Evolutionary conservation across 2,888 invertebrate genomes (phyloP).

Genomic region (Eudiplozoon nipponicum): DNA sequence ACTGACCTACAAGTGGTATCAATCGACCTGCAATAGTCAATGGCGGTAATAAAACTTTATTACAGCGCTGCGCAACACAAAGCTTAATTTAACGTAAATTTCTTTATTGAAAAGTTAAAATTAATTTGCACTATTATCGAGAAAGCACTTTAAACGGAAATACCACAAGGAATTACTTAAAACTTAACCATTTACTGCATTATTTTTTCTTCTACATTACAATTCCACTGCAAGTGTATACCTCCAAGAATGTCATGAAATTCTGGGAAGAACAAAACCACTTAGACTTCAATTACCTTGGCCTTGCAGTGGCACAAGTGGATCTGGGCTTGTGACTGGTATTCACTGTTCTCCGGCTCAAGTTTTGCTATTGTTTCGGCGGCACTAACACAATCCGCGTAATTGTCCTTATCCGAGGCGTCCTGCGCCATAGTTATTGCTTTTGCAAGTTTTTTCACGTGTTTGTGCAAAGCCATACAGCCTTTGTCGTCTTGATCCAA

Average conservation of each 20-base stretch:
- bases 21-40: too few species aligned
- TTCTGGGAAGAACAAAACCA: neutral
- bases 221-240: too few species aligned
- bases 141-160: too few species aligned
- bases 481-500: conserved; percentile 81
- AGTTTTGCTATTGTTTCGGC: conserved; percentile 35
- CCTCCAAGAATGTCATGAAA: neutral
- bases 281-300: conserved; percentile 22
- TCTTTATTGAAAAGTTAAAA: too few species aligned
- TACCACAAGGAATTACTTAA: too few species aligned
- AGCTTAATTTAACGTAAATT: too few species aligned
- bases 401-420: conserved; percentile 21
- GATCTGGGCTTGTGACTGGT: conserved; percentile 34
- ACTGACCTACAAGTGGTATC: too few species aligned
- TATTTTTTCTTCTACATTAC: too few species aligned
- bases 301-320: conserved; percentile 44
- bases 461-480: conserved; percentile 78
- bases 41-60: too few species aligned
- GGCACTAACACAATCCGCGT: conserved; percentile 27
- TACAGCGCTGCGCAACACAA: too few species aligned
- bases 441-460: conserved; percentile 62
- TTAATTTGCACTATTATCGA: too few species aligned
- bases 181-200: too few species aligned
- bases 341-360: conserved; percentile 35
- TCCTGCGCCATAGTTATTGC: conserved; percentile 30